Evolutionary conservation across 2,888 invertebrate species (phyloP).

Genomic region (Euplagia quadripunctaria): DNA sequence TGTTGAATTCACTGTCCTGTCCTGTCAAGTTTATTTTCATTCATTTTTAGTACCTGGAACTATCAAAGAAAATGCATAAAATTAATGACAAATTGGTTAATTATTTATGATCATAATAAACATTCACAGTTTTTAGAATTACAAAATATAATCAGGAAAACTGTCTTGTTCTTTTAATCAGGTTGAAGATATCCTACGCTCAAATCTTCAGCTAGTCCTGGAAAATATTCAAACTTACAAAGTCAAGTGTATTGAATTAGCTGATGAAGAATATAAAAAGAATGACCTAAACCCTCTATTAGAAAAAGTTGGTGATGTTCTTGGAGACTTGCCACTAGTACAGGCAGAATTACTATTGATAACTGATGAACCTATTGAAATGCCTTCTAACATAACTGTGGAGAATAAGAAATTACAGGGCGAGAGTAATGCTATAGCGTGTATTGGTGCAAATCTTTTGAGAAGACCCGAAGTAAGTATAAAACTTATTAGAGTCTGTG

Average conservation of each 20-base stretch:
- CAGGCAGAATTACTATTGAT: conserved; percentile 89
- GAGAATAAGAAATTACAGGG: conserved; percentile 88
- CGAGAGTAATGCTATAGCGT: conserved; percentile 84
- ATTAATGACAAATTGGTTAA: no score
- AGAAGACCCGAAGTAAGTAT: conserved; percentile 78
- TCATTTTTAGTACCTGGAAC: no score
- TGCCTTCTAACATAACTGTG: conserved; percentile 85
- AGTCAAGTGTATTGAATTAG: conserved; percentile 87
- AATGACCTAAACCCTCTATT: conserved; percentile 83
- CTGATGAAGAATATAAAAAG: conserved; percentile 83
- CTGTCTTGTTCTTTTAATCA: conserved; percentile 31
- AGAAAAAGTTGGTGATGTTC: conserved; percentile 85
- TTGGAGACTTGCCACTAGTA: conserved; percentile 90
- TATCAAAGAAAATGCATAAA: no score
- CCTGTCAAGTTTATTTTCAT: no score
- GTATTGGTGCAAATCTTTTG: conserved; percentile 85
- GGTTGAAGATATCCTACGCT: conserved; percentile 86
- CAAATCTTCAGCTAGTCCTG: conserved; percentile 90
- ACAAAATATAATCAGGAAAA: neutral
- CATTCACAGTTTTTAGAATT: neutral
- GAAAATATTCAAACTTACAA: conserved; percentile 90
- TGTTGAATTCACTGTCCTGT: no score
- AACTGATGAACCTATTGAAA: conserved; percentile 79
- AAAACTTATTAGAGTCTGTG: no score
- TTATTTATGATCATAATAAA: no score